These are phyloP conservation scores for Troides aeacus DNA, from an alignment of 2,888 invertebrate species.

Conservation along the genomic window DNA sequence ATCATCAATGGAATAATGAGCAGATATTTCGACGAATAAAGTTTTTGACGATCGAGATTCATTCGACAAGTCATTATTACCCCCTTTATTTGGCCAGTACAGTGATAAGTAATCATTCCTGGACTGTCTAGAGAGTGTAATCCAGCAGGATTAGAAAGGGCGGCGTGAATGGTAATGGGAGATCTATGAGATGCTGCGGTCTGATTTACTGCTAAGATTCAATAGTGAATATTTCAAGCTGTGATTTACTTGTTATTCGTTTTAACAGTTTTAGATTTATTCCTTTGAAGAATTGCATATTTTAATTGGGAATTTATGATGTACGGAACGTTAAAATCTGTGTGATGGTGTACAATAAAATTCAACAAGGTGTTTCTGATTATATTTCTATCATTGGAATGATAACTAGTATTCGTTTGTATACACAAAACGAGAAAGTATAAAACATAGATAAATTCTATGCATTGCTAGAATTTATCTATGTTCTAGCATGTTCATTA, in stretches of 20 bases:
- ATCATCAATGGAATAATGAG: conserved; percentile 29
- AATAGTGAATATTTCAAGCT: conserved; percentile 78
- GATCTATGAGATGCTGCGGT: conserved; percentile 72
- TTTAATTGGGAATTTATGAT: not conserved
- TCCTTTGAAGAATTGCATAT: not conserved
- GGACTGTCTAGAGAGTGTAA: conserved; percentile 73
- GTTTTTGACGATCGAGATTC: conserved; percentile 33
- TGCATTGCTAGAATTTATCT: no score
- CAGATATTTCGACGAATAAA: conserved; percentile 23
- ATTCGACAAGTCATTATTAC: conserved; percentile 44
- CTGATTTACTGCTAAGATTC: conserved; percentile 78
- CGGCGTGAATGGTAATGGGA: conserved; percentile 77
- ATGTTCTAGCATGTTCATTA: no score
- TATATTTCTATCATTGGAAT: no score
- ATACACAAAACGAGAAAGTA: no score
- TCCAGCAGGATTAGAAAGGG: conserved; percentile 76
- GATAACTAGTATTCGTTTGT: no score
- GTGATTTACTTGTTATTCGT: conserved; percentile 65
- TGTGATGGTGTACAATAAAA: no score
- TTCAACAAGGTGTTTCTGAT: no score
- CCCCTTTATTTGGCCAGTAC: conserved; percentile 55
- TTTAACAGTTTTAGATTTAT: conserved; percentile 31
- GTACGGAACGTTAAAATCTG: no score
- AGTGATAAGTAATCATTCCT: conserved; percentile 77
- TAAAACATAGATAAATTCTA: no score